Evolutionary conservation across 1,140 invertebrate species (phyloP), one percentile per base, ranked within the genome.

Genomic region (Nasonia vitripennis): DNA sequence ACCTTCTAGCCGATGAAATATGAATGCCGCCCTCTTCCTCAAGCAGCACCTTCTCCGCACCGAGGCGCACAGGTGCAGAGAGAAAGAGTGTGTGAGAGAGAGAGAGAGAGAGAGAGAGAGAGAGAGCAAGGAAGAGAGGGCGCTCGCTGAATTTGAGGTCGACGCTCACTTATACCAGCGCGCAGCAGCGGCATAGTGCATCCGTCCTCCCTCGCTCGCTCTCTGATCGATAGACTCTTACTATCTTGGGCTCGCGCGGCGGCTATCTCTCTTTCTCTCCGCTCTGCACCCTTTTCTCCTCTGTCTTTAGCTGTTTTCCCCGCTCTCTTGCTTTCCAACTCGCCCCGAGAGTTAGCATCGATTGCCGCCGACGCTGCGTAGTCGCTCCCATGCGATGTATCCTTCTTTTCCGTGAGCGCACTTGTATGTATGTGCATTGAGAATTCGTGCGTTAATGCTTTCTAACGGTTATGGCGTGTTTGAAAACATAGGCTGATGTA

Each of bases 1-100:
- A 84, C 82, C 74, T 84, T 84, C 67, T 71, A 71, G 37, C 62
- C 68, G 78, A 85, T 80, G 78, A 85, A 85, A 85, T 85, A 85
- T 85, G 83, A 85, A 85, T 85, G 45, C 67, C 48, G 3, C 67
- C 55, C 83, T 62, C 55, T 62, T 62, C 34, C 31, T 62, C 83
- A 73, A n/a, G 31, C 23, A 45, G 20, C 51, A 23, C 10, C 70
- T 14, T 31, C 41, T 51, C 6, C 79, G 27, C 27, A 4, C 68
- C 41, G 41, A 31, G 23, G 80, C 70, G 80, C 80, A 81, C 48
- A 74, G 81, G 71, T 55, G 48, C 51, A 34, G 73, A 17, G 34
- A 74, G 55, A 31, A 23, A 34, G 73, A 17, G 34, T 10, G 55
- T 1, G 27, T 1, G 27, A 27, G 27, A 27, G 27, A 20, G 71